Conservation (phyloP, 1,140 invertebrate species). For the Meloidogyne chitwoodi region DNA sequence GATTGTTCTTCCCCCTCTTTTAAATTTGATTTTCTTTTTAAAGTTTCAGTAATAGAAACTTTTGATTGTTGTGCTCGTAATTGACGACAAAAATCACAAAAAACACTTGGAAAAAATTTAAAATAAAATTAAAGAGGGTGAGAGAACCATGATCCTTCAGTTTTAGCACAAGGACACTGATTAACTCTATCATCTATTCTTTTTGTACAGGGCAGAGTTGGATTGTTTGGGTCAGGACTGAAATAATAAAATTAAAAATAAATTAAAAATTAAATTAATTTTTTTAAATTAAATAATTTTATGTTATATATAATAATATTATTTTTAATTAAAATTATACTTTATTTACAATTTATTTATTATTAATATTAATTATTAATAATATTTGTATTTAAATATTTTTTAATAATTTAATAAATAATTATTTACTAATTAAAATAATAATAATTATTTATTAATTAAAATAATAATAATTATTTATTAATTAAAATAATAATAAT, state of each 20-base stretch:
- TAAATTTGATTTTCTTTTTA: background rate
- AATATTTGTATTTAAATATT: too few species aligned
- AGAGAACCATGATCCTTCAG: slow-evolving; percentile 59
- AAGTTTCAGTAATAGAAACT: slow-evolving; percentile 39
- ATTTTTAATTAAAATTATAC: too few species aligned
- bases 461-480: background rate
- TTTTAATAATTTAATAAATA: too few species aligned
- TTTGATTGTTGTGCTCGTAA: slow-evolving; percentile 48
- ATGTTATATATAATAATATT: too few species aligned
- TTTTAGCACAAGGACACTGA: slow-evolving; percentile 58
- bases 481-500: background rate
- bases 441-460: background rate
- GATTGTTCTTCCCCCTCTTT: slow-evolving; percentile 5
- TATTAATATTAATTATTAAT: too few species aligned
- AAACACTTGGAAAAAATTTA: slow-evolving; percentile 51
- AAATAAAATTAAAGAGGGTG: too few species aligned
- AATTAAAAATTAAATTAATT: too few species aligned
- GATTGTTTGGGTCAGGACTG: slow-evolving; percentile 56
- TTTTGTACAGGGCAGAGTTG: slow-evolving; percentile 57
- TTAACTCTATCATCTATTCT: slow-evolving; percentile 60
- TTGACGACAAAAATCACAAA: slow-evolving; percentile 60
- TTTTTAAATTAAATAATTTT: too few species aligned
- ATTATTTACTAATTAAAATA: too few species aligned
- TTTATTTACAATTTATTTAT: too few species aligned
- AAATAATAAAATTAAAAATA: background rate